These are phyloP conservation scores for Bungarus multicinctus DNA, from an alignment of 2,113 vertebrate species.

Conservation along the genomic window DNA sequence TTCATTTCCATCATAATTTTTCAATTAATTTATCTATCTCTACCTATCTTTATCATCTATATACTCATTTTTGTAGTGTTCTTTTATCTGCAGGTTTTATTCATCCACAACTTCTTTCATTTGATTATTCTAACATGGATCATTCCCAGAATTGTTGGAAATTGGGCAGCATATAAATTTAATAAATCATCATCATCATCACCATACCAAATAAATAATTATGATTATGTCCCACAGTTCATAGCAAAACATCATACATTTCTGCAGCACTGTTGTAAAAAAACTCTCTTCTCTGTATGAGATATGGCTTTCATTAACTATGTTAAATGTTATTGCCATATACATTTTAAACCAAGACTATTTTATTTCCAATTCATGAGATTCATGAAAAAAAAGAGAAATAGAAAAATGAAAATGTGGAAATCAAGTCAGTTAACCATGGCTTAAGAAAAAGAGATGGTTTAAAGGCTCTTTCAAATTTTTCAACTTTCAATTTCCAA, in stretches of 20 bases:
- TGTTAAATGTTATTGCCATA: constrained; percentile 24
- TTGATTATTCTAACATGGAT: not conserved
- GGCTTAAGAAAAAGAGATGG: not conserved
- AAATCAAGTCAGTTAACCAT: constrained; percentile 1
- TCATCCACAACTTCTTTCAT: not conserved
- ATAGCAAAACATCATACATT: not conserved
- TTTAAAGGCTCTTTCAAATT: not conserved
- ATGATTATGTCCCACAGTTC: no score
- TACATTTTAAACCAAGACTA: constrained; percentile 51
- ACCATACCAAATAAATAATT: not conserved
- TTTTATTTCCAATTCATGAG: constrained; percentile 62
- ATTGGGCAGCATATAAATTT: not conserved
- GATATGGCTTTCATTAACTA: not conserved
- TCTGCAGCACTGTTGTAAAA: not conserved
- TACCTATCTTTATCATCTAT: no score
- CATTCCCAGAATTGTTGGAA: not conserved
- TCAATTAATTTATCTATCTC: not conserved
- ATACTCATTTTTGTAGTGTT: not conserved
- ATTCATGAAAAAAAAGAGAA: constrained; percentile 18
- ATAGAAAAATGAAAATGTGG: not conserved
- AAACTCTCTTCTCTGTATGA: not conserved
- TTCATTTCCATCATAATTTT: not conserved
- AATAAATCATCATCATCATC: not conserved
- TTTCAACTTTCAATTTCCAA: no score
- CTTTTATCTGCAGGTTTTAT: not conserved